These are phyloP conservation scores for Pocillopora grandis DNA, from an alignment of 92 coral and sea anemone species.

Conservation along the genomic window DNA sequence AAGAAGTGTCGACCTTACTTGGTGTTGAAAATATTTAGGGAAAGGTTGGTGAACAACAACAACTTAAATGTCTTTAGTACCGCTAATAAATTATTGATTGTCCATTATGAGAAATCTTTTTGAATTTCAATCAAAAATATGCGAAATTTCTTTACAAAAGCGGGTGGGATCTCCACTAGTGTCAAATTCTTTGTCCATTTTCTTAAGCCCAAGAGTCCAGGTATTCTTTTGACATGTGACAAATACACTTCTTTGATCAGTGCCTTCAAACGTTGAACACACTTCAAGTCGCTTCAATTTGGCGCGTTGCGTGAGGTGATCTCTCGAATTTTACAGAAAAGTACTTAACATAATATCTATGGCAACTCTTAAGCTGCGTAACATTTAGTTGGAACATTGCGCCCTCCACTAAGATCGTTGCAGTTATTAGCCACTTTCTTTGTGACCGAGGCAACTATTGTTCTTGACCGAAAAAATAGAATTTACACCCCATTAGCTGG, in stretches of 20 bases:
- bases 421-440: neutral
- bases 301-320: neutral
- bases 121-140: conserved; percentile 6
- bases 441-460: neutral
- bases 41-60: too few relatives aligned
- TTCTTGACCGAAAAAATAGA: conserved; percentile 9
- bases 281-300: neutral
- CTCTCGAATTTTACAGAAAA: neutral
- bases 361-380: conserved; percentile 11
- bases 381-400: neutral
- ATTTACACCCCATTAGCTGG: conserved; percentile 11
- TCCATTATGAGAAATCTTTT: conserved; percentile 13
- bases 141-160: neutral
- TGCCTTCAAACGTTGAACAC: neutral
- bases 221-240: neutral
- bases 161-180: neutral
- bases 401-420: neutral
- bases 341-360: neutral
- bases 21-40: too few relatives aligned
- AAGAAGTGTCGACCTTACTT: too few relatives aligned
- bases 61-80: too few relatives aligned
- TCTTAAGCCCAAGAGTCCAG: neutral
- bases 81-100: conserved; percentile 13
- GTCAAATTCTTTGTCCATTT: neutral
- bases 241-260: neutral